Conservation (phyloP, 2,113 vertebrate genomes). For the Erythrocercus mccallii region DNA sequence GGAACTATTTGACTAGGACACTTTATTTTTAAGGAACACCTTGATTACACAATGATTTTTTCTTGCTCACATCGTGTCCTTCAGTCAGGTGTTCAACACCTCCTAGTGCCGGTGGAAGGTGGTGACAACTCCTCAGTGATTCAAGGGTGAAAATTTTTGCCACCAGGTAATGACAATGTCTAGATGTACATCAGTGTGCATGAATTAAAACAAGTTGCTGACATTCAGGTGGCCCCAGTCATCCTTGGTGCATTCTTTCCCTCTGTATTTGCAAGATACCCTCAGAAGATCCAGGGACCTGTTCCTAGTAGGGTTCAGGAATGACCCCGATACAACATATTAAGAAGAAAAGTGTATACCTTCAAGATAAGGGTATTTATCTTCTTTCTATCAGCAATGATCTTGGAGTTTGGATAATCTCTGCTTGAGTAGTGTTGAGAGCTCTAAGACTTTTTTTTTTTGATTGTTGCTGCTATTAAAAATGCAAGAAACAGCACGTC, state of each 20-base stretch:
- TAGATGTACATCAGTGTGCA: background rate
- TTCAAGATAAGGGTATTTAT: background rate
- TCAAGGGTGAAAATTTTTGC: background rate
- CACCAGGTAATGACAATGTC: rapidly evolving
- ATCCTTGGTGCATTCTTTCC: background rate
- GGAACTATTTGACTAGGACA: background rate
- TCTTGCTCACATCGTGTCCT: background rate
- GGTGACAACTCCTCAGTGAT: background rate
- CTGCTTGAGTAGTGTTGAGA: background rate
- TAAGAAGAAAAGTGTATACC: background rate
- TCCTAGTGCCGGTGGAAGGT: background rate
- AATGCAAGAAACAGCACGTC: background rate
- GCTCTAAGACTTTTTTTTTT: background rate
- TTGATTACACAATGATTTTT: background rate
- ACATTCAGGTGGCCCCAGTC: background rate
- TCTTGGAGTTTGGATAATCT: background rate
- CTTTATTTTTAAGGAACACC: background rate
- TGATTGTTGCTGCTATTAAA: rapidly evolving
- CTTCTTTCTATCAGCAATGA: background rate
- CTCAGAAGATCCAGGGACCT: background rate
- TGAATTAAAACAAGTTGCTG: background rate
- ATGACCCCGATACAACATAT: background rate
- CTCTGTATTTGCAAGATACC: background rate
- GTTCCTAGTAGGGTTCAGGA: background rate
- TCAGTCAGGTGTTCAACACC: background rate